Percentiles rank a stretch among this genome's conserved stretches.
These are phyloP conservation scores for Apis laboriosa DNA, from an alignment of 1,140 invertebrate genomes.

Conservation along the genomic window DNA sequence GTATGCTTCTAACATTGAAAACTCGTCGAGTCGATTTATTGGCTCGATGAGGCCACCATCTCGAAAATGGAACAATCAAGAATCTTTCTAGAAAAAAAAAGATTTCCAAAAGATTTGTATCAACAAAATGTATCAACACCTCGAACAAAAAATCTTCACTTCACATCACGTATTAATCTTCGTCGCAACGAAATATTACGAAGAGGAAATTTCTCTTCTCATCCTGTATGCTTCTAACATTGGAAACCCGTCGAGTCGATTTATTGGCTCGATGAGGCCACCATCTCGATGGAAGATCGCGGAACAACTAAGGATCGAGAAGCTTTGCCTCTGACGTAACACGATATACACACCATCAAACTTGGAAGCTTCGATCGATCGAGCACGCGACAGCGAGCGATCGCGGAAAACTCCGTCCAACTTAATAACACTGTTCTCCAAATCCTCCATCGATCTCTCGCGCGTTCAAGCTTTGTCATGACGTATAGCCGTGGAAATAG, in stretches of 20 bases:
- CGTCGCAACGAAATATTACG: too few species aligned
- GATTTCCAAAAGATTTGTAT: too few species aligned
- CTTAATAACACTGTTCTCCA: not conserved
- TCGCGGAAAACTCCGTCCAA: not conserved
- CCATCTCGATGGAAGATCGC: not conserved
- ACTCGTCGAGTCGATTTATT: not conserved
- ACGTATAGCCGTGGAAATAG: not conserved
- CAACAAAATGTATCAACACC: too few species aligned
- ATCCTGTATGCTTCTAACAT: too few species aligned
- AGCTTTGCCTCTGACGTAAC: conserved; percentile 12
- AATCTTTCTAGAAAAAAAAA: not conserved
- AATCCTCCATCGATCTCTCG: too few species aligned
- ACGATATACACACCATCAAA: too few species aligned
- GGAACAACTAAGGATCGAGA: not conserved
- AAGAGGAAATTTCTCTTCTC: too few species aligned
- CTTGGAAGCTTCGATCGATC: not conserved
- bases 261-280: not conserved
- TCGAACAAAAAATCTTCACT: too few species aligned
- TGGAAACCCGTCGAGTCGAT: not conserved
- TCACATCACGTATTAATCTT: too few species aligned
- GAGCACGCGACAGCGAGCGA: not conserved
- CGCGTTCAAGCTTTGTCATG: not conserved
- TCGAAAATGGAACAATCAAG: not conserved
- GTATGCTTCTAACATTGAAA: too few species aligned
- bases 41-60: not conserved